phyloP scores from a whole-genome alignment of 2,113 vertebrate genomes.

The Ornithorhynchus anatinus region DNA sequence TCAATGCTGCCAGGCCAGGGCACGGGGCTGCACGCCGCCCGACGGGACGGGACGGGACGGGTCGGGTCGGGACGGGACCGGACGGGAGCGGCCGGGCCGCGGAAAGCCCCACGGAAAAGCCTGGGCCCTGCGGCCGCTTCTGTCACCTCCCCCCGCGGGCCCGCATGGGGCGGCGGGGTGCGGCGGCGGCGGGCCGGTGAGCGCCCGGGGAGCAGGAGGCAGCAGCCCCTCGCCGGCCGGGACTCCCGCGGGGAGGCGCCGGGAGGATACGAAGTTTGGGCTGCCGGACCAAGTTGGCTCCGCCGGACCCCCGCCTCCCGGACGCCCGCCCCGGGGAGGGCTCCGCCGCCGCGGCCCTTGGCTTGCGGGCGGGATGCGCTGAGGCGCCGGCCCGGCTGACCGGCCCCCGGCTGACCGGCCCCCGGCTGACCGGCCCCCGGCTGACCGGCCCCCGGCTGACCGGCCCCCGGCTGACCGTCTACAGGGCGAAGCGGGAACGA shows the following conservation, averaged over 20 bases:
- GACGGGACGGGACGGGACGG: rapidly evolving
- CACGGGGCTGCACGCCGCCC: background rate
- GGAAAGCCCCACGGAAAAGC: background rate
- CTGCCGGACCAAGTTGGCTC: background rate
- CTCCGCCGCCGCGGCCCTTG: no score
- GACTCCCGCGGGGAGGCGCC: background rate
- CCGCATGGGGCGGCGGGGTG: background rate
- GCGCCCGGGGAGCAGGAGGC: slow-evolving; percentile 2
- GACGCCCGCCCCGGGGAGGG: background rate
- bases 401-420: no score
- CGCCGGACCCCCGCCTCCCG: background rate
- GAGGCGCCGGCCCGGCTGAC: no score
- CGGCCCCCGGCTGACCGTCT: no score
- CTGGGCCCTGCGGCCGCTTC: background rate
- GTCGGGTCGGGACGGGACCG: background rate
- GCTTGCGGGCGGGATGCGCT: no score
- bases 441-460: no score
- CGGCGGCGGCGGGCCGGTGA: background rate
- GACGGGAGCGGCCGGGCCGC: background rate
- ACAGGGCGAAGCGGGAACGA: no score
- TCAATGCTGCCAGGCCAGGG: background rate
- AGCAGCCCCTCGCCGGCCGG: background rate
- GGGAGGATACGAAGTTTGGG: background rate
- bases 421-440: no score
- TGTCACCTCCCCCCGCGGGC: background rate